Evolutionary conservation across 2,113 vertebrate genomes (phyloP), one percentile per base, ranked within the genome.

Genomic region (Corydoras maculifer): DNA sequence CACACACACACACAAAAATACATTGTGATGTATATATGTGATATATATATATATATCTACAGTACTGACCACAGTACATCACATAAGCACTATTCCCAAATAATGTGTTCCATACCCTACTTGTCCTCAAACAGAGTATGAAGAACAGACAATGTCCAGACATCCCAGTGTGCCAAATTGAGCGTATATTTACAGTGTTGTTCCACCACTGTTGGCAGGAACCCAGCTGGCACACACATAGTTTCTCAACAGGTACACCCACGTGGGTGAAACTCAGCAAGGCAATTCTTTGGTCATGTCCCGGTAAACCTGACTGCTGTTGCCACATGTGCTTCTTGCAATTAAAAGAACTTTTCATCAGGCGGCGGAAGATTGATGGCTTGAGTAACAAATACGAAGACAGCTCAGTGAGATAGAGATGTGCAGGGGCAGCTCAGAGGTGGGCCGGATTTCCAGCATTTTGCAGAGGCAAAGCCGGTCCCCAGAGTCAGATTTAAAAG

Each of bases 281-380:
- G 29, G 35, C 0, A 49, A 8, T 55, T 55, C 9, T 25, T 58
- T 29, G 29, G n/a, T 65, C 72, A 66, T 72, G 72, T 60, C 68
- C 74, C 10, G 1, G 68, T 68, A 78, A 68, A 75, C 70, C 75
- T 75, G 70, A 81, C 68, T 54, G 76, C 70, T 80, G 74, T 65
- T 60, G 43, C 78, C 79, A 78, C 78, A 68, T 15, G 76, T 77
- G 75, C 67, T 65, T 75, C 57, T 55, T 73, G 62, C 82, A 86
- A 89, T 88, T 89, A 87, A 85, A 87, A 79, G 74, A 73, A 73
- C 58, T 79, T 83, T 86, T 77, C 81, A 75, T 75, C 72, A 63
- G 74, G 15, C 68, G 77, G 81, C 72, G 72, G 18, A 74, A 81
- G 75, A 81, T 86, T 86, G 86, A 87, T 85, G 82, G 75, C 74